Evolutionary conservation across 2,113 vertebrate genomes (phyloP), one percentile per base, ranked within the genome.

Genomic region (Rhynchomys soricoides): DNA sequence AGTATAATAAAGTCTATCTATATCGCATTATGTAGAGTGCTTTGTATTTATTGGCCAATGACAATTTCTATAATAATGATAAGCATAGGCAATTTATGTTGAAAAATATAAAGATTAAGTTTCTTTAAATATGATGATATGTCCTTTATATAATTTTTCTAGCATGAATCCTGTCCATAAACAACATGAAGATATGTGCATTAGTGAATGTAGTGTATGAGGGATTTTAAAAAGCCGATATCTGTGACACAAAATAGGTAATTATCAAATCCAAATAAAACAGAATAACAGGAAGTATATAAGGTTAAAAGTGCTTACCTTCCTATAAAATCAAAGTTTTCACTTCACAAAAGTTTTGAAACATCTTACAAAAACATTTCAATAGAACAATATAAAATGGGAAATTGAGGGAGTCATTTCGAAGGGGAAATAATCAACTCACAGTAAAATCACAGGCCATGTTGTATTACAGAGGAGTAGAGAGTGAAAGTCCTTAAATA

Each of bases 261-360:
- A 50, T 68, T 70, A 79, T 26, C 8, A 89, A 40, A 83, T 90
- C 48, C 59, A 87, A 96, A 66, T 86, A 71, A 64, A 89, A 74
- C 29, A 89, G 45, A 90, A 90, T 95, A 93, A 34, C 11, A 40
- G 17, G 88, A 96, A 12, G 5, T 1, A 50, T 8, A 26, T 50
- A 66, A 78, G 22, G 19, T n/a, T 37, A 6, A 45, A 78, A 37
- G 66, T 90, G 29, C 2, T 86, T 90, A 59, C 37, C 40, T 64
- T 71, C 91, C 6, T 91, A 64, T 11, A 26, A 92, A 96, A 81
- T 10, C 0, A 12, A 4, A 5, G 83, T 75, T 94, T 66, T 73
- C 6, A 68, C 1, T 86, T 94, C 82, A 94, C n/a, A 86, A 75
- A 95, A 37, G 22, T 64, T 57, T 70, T 94, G 22, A 89, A 95